A percentile compares a stretch with the other conserved stretches of the same genome.
phyloP scores from a whole-genome alignment of 1,140 invertebrate genomes.

The Patella vulgata region DNA sequence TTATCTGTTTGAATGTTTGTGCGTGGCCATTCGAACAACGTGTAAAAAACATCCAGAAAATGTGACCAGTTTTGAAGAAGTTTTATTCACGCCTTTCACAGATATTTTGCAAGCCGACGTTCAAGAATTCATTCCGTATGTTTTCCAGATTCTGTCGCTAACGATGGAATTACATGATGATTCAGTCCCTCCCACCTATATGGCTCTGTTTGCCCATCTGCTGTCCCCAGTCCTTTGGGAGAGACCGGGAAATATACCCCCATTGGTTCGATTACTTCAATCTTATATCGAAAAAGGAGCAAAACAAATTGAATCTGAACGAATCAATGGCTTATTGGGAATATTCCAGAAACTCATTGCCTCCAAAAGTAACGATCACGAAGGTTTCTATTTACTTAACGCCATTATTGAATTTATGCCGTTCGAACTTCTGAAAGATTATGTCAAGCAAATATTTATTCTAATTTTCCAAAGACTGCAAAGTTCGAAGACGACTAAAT shows the following conservation, averaged over 20 bases:
- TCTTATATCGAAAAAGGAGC: constrained; percentile 84
- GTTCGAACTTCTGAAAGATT: constrained; percentile 74
- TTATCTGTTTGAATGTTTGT: constrained; percentile 94
- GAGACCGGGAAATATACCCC: constrained; percentile 88
- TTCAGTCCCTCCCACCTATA: constrained; percentile 82
- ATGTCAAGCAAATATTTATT: constrained; percentile 88
- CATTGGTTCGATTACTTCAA: constrained; percentile 87
- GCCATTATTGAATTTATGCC: constrained; percentile 81
- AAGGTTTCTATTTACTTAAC: constrained; percentile 93
- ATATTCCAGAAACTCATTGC: constrained; percentile 97
- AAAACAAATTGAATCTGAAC: constrained; percentile 75
- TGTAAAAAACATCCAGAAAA: constrained; percentile 82
- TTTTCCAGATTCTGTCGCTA: constrained; percentile 95
- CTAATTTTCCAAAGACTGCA: constrained; percentile 91
- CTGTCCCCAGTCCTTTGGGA: constrained; percentile 92
- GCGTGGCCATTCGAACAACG: constrained; percentile 85
- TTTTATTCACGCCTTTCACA: constrained; percentile 93
- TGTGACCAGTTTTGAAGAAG: constrained; percentile 89
- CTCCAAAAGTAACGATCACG: constrained; percentile 94
- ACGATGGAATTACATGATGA: constrained; percentile 82
- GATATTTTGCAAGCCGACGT: constrained; percentile 92
- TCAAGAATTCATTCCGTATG: constrained; percentile 97
- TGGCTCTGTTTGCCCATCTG: constrained; percentile 88
- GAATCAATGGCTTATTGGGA: constrained; percentile 82
- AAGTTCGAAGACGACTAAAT: constrained; percentile 94